Evolutionary conservation across 2,113 vertebrate species (phyloP), one percentile per base, ranked within the genome.

Genomic region (Plecotus auritus): DNA sequence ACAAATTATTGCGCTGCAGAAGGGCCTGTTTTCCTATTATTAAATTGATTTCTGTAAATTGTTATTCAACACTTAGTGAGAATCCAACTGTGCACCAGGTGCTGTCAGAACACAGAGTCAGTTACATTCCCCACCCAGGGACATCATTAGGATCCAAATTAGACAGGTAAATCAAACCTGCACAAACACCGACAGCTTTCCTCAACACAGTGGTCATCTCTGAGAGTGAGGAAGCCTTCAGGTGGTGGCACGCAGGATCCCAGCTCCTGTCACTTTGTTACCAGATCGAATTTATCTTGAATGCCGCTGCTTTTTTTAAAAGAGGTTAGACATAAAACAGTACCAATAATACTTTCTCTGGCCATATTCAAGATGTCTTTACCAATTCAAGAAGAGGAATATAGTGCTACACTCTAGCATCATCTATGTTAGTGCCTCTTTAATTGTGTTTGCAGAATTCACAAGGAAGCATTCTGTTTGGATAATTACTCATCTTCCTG

Each of bases 401-500:
- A 42, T 16, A 94, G 83, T 93, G 80, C 87, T 84, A 93, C 40
- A 10, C 81, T 89, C n/a, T 93, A 96, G 70, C 45, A 80, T 96
- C 98, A 95, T 97, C 96, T 95, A 96, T 91, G 85, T 97, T 93
- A 95, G 92, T 96, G 84, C 85, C 87, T 94, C 89, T 97, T 96
- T 97, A 97, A 98, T 91, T 97, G 96, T 96, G 93, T 96, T 98
- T 98, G 95, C 93, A 85, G 69, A 94, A 90, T 97, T 97, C 96
- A 93, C 64, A 91, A 81, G 93, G 97, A 98, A 97, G 84, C 67
- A 95, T 97, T 92, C 95, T 96, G 96, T 97, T 95, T 97, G 49
- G 92, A 97, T 98, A 98, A 98, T 98, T 98, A 97, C 97, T 98
- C 94, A 95, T 94, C 97, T 97, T 95, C 93, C 16, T 97, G 97